These are phyloP conservation scores for Idaea biselata DNA, from an alignment of 2,888 invertebrate genomes.

Conservation along the genomic window DNA sequence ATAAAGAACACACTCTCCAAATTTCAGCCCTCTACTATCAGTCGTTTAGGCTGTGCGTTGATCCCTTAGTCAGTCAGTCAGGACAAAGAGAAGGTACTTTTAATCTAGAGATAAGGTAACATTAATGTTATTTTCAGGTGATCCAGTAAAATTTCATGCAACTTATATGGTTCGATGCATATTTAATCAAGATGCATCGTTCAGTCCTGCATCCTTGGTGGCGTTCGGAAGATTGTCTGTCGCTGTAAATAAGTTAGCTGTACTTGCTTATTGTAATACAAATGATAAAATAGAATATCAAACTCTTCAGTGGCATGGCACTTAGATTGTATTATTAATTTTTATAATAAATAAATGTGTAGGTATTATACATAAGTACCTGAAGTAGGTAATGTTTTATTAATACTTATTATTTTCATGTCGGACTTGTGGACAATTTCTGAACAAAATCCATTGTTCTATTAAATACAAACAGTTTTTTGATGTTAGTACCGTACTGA, in stretches of 20 bases:
- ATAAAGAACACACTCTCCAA: too few species aligned
- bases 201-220: constrained; percentile 81
- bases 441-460: too few species aligned
- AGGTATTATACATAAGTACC: too few species aligned
- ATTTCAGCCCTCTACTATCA: too few species aligned
- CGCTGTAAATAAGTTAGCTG: constrained; percentile 88
- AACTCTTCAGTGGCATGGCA: constrained; percentile 80
- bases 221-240: constrained; percentile 87
- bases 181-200: constrained; percentile 56
- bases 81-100: too few species aligned
- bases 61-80: too few species aligned
- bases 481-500: background rate
- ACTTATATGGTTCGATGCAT: constrained; percentile 88
- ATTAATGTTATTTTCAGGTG: constrained; percentile 80
- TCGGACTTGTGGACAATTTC: too few species aligned
- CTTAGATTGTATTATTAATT: constrained; percentile 32
- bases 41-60: too few species aligned
- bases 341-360: constrained; percentile 4
- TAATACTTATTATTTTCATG: too few species aligned
- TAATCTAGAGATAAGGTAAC: too few species aligned
- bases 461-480: background rate
- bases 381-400: too few species aligned
- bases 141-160: constrained; percentile 90
- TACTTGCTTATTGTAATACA: constrained; percentile 82
- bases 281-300: constrained; percentile 73